Evolutionary conservation across 1,140 invertebrate genomes (phyloP), one percentile per base, ranked within the genome.

Genomic region (Cotesia vestalis): DNA sequence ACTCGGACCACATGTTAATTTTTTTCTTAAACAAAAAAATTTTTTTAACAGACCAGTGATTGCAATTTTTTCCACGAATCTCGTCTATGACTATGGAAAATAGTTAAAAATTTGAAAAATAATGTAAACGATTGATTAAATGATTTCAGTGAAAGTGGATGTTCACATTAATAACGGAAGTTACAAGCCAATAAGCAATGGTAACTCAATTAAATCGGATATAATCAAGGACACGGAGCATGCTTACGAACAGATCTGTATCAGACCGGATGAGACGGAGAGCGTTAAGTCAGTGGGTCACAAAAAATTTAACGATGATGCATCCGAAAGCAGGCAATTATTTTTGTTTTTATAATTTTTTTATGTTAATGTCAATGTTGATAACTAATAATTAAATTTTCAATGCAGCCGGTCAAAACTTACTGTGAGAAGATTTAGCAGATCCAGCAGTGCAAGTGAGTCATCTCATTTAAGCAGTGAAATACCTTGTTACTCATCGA

Each of bases 131-230:
- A 9, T 53, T 69, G 70, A 60, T 36, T 63, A 59, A 38, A 51
- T 73, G 27, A 40, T 83, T 83, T 35, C 79, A 87, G 86, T 87
- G 79, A 86, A 87, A 85, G 86, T 86, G 76, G 86, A 87, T 77
- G 85, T 87, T 70, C 86, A 87, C 78, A 80, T 85, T 75, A 85
- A 85, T 79, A 85, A 85, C 76, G 81, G 80, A 55, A 79, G 75
- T 74, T 79, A 76, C 73, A 83, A 81, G 70, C 75, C 81, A 63
- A 74, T 82, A 53, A 77, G 77, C 66, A 86, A 84, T 74, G 85
- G 83, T 78, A 83, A 79, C 64, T 75, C 79, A 72, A 78, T 78
- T 66, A 82, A 78, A 66, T 80, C 83, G 34, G 83, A 86, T 64
- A 67, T 78, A 67, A 81, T 77, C 73, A 84, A 83, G 75, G 86